Base-by-base conservation (phyloP, 1,140 invertebrate genomes). In the Temnothorax longispinosus region DNA sequence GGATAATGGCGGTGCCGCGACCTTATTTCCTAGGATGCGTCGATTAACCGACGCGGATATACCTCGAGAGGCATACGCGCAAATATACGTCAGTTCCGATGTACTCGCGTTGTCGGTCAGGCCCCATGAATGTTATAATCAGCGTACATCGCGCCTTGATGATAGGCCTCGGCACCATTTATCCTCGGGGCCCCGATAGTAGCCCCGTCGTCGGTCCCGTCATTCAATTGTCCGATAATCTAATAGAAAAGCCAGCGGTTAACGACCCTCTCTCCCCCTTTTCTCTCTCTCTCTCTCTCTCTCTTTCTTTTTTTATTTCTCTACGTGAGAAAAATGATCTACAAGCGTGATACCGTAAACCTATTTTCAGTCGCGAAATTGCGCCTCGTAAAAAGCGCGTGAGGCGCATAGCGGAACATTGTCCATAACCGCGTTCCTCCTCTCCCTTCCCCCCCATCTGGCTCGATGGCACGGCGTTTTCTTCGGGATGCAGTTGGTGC, bases 341-440 rank as follows among this genome's bases (percentile, higher is more conserved):
- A 56, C 80, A 60, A 56, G 64, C 80, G 67, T 62, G 80, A 72
- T 84, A 74, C 80, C 69, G 80, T 84, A 84, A 84, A 84, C 80
- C 67, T 84, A 84, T 84, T 84, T 84, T 74, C 80, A 74, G 76
- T n/a, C 44, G 62, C 77, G 56, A 74, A 84, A 84, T 84, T 84
- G 56, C 56, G 54, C 32, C 65, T 74, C 54, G 69, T 84, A 84
- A 84, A 74, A 84, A 74, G 27, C 67, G 50, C 62, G 21, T 32
- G 52, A 47, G 76, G n/a, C 67, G 38, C 67, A 47, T 84, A 84
- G 65, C 80, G 80, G 80, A 84, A 84, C 52, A 74, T 74, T 60
- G 69, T 84, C 21, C 56, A 54, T 74, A 60, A 74, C 62, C 47
- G 38, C 32, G 56, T 54, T 15, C 13, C 47, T 35, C 38, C 11